Evolutionary conservation across 2,113 vertebrate species (phyloP), one percentile per base, ranked within the genome.

Genomic region (Nematolebias whitei): DNA sequence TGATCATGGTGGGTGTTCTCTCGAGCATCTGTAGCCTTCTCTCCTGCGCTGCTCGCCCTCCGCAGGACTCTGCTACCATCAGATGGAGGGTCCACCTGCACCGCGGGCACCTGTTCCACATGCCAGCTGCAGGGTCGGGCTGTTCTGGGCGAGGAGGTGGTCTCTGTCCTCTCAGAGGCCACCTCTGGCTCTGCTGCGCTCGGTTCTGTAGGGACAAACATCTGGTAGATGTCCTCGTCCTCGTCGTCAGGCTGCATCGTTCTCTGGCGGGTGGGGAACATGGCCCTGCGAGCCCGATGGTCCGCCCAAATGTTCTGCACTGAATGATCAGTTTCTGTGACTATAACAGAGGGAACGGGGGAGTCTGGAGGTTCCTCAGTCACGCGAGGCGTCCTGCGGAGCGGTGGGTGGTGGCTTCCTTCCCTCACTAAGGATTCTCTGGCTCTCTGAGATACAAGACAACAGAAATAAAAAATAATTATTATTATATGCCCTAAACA

Each of bases 81-180:
- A 0, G 92, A 40, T 13, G 92, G 85, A n/a, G 93, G 66, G 51
- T 82, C 82, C 44, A 94, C 78, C 57, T 92, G 92, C 65, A 87
- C 80, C 0, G 74, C 72, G 45, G 85, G 88, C 0, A 91, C 71
- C 77, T 93, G 89, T 6, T 96, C 96, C 35, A 96, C 74, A 12
- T 98, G 96, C 96, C 96, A 98, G 80, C 96, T 98, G 86, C 95
- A 96, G 0, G 98, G 98, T 11, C 96, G 93, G 40, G 93, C 93
- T 0, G 81, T 80, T 71, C 78, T 87, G 16, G 86, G 87, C 0
- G 88, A 85, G 0, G 79, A 78, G 6, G 85, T 9, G 52, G 69
- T 62, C 26, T 85, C 87, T 0, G 76, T 53, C 39, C 74, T 75
- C 48, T 82, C 84, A 0, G 85, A 49, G 71, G 88, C 63, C 0